Base-by-base conservation (phyloP, 2,797 vertebrate species). In the Trachurus trachurus region DNA sequence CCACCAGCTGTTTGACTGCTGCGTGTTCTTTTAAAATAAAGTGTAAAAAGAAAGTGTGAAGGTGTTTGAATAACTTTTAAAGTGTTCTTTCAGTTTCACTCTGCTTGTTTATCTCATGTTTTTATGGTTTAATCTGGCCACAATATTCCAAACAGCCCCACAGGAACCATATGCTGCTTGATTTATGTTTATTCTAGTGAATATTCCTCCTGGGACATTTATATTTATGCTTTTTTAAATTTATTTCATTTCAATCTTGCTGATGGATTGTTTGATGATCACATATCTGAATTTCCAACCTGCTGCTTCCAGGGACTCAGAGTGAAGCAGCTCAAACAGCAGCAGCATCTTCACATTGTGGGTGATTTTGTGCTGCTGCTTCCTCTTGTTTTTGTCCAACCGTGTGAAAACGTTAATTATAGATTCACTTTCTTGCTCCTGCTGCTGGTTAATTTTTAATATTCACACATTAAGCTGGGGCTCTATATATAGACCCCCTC, bases 401-500 rank as follows among this genome's bases (percentile, higher is more conserved):
- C 10, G 74, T 16, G 66, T 60, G 45, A 65, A 45, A 31, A 56
- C 34, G 40, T 80, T 0, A 57, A 57, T 56, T 56, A 62, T 42
- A 26, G 9, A 73, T 66, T 40, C 29, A 13, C 53, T 66, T n/a
- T 49, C 34, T 17, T 11, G 40, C 40, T 42, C 11, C 40, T 21
- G 50, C 61, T 53, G 22, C 31, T 31, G 58, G 15, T 76, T 42
- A 19, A 57, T 56, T 47, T 66, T 69, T 80, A 56, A 73, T 34
- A 21, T 19, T 65, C 37, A 37, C 26, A 22, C 5, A 0, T 26
- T 6, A 1, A 8, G 1, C 53, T 40, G 1, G 34, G 26, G 10
- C 45, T 65, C 54, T 70, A 66, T 52, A 47, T 62, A 66, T 53
- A 81, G 70, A 59, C 26, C n/a, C 9, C 37, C 12, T 22, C 37